Evolutionary conservation across 2,113 vertebrate species (phyloP).

Genomic region (Hyperopisus bebe): DNA sequence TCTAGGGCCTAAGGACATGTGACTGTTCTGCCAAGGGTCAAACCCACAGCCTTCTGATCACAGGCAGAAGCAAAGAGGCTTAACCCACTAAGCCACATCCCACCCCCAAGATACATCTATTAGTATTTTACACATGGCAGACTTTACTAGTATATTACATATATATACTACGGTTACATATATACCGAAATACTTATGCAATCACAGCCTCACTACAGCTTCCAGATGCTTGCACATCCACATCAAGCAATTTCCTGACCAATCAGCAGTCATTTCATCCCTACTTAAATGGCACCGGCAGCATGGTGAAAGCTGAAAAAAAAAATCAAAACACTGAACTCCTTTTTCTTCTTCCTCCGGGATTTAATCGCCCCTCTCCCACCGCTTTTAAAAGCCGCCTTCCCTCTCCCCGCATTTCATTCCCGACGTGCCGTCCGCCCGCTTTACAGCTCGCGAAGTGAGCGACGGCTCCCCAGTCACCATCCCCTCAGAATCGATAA

Average conservation of each 20-base stretch:
- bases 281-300: background rate
- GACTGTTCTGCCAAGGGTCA: background rate
- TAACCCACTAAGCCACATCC: background rate
- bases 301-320: background rate
- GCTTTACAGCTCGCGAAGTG: background rate
- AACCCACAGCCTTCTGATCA: background rate
- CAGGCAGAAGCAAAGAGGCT: background rate
- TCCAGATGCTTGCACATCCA: background rate
- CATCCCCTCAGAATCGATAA: constrained; percentile 11
- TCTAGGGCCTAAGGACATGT: background rate
- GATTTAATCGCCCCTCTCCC: background rate
- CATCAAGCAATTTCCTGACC: background rate
- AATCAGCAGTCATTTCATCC: background rate
- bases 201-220: background rate
- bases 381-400: background rate
- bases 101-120: background rate
- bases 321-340: background rate
- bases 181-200: background rate
- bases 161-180: background rate
- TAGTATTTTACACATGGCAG: background rate
- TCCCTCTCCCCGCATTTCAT: background rate
- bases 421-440: background rate
- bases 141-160: background rate
- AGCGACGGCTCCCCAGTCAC: background rate
- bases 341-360: background rate